Base-by-base conservation (phyloP, 2,797 vertebrate genomes). In the Novumbra hubbsi region DNA sequence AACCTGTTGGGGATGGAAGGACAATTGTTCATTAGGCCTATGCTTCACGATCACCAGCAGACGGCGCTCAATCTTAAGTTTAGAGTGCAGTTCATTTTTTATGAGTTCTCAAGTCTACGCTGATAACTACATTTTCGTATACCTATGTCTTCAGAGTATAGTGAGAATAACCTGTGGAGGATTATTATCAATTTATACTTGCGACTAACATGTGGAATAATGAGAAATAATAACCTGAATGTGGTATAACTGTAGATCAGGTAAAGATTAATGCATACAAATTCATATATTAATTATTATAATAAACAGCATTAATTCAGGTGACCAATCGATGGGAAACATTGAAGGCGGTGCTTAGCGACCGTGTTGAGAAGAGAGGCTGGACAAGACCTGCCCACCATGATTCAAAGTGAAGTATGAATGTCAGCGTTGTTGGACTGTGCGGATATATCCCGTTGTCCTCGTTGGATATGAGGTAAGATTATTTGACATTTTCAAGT, bases 391-490 rank as follows among this genome's bases (percentile, higher is more conserved):
- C 30, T 2, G 28, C 27, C 63, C 28, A 34, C 63, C 5, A 65
- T 19, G 14, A 16, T 32, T 32, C 63, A 30, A 65, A 65, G 63
- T 65, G 9, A 32, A 17, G 27, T 34, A 65, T 32, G 63, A 32
- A 65, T 65, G 30, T 65, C 30, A 32, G 27, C 17, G 63, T 65
- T 32, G 28, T 28, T 65, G 63, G 27, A 32, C 63, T 32, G 62
- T 64, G 30, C 30, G 63, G 63, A 65, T 7, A 65, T 65, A 28
- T 65, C 63, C 15, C 63, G 63, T 65, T 32, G 28, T 52, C 48
- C 27, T 19, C 49, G 24, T 9, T 28, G 16, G 49, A 52, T 50
- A 69, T 55, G 49, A 52, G 68, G 68, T 70, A 52, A 52, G 16
- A 70, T 27, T 34, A 30, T 65, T 65, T 65, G 5, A 65, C 28